phyloP scores from a whole-genome alignment of 2,797 vertebrate genomes.

The Iguana delicatissima region DNA sequence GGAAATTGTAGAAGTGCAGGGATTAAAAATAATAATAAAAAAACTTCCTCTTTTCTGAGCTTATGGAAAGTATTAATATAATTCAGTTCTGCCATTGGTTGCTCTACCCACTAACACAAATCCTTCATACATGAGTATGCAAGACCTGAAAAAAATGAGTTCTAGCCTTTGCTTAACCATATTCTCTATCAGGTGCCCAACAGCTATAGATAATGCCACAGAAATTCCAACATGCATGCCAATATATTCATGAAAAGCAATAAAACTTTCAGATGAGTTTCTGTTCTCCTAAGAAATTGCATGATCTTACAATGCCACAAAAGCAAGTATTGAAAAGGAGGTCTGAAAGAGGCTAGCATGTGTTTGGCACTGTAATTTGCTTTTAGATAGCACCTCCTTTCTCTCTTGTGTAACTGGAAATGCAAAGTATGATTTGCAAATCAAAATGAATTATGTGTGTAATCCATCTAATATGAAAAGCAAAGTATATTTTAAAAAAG shows the following conservation, averaged over 20 bases:
- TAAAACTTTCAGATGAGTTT: neutral
- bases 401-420: conserved; percentile 32
- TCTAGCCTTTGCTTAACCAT: no score
- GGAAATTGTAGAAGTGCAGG: neutral
- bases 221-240: neutral
- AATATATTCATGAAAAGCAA: neutral
- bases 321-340: neutral
- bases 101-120: neutral
- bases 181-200: neutral
- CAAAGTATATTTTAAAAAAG: conserved; percentile 15
- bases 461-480: conserved; percentile 38
- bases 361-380: neutral
- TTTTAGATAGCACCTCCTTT: conserved; percentile 17
- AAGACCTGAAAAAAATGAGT: no score
- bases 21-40: neutral
- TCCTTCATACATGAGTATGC: neutral
- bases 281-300: neutral
- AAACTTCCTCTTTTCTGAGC: neutral
- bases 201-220: neutral
- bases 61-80: neutral
- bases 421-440: conserved; percentile 36
- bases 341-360: neutral
- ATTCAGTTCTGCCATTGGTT: neutral
- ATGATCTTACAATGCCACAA: neutral
- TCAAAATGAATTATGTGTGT: conserved; percentile 39